Base-by-base conservation (phyloP, 2,797 vertebrate genomes). In the Sternarchorhynchus goeldii region DNA sequence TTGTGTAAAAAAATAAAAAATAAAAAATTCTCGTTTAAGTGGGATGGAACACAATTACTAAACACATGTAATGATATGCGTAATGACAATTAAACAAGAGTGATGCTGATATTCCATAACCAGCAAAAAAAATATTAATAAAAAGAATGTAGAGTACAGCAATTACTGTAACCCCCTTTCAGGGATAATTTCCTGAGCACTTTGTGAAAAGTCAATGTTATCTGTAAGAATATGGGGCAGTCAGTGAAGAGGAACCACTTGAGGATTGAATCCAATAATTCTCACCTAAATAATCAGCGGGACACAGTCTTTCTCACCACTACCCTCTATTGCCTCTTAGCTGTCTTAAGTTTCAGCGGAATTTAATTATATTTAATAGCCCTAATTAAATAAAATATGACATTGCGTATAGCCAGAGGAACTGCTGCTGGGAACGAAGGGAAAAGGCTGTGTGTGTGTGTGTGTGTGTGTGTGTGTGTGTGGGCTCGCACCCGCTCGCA, bases 351-450 rank as follows among this genome's bases (percentile, higher is more conserved):
- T 87, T 86, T 82, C 81, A 66, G 81, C 59, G 31, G 77, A 83
- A 87, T 82, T 81, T 84, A 78, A 87, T 84, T 83, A 76, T 84
- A 75, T 80, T 82, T 87, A 85, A 86, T 86, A 83, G 83, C 66
- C 78, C 81, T 88, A 87, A 88, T 87, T 88, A 86, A 84, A 85
- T 83, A 82, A 86, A 86, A 87, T 80, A 81, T 82, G 83, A 82
- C 80, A 83, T 86, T 85, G 80, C 68, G 68, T 75, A 73, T 84
- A 84, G 76, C 83, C 74, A 73, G 50, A 45, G 68, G 81, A 83
- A 65, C 72, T 66, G 77, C 77, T 76, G 79, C 79, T 78, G 73
- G 67, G 77, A 79, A 80, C 74, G 72, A 50, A 39, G 57, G 53
- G 45, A 59, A 77, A 65, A n/a, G 34, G 57, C 39, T 72, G 41